Conservation (phyloP, 2,113 vertebrate species). For the Pygoscelis adeliae region DNA sequence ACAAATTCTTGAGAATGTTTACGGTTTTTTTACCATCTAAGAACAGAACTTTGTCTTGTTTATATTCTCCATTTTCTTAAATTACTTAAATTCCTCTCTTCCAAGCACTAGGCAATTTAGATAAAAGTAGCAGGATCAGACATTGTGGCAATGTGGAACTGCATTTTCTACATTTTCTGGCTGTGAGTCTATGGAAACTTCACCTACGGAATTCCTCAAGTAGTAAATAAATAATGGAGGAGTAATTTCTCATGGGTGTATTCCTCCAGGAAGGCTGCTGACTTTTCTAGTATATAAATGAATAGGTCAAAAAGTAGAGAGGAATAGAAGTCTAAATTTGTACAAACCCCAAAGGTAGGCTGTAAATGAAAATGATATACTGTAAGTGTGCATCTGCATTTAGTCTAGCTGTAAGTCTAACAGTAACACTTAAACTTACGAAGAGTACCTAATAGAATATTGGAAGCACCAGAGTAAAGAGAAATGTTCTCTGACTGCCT, state of each 20-base stretch:
- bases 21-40: rapidly evolving
- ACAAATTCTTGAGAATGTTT: not conserved
- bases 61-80: not conserved
- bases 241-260: not conserved
- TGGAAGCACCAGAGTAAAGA: not conserved
- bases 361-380: not conserved
- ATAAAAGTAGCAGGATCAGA: not conserved
- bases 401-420: not conserved
- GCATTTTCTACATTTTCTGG: not conserved
- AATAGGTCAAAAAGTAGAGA: not conserved
- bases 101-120: not conserved
- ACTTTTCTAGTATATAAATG: not conserved
- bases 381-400: not conserved
- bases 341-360: not conserved
- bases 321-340: not conserved
- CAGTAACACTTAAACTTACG: not conserved
- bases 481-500: not conserved
- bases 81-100: not conserved
- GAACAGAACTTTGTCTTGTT: not conserved
- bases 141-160: not conserved
- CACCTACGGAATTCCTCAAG: not conserved
- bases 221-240: not conserved
- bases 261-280: not conserved
- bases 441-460: not conserved
- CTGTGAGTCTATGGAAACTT: not conserved